Conservation (phyloP, 1,140 invertebrate genomes). For the Drosophila bocqueti region DNA sequence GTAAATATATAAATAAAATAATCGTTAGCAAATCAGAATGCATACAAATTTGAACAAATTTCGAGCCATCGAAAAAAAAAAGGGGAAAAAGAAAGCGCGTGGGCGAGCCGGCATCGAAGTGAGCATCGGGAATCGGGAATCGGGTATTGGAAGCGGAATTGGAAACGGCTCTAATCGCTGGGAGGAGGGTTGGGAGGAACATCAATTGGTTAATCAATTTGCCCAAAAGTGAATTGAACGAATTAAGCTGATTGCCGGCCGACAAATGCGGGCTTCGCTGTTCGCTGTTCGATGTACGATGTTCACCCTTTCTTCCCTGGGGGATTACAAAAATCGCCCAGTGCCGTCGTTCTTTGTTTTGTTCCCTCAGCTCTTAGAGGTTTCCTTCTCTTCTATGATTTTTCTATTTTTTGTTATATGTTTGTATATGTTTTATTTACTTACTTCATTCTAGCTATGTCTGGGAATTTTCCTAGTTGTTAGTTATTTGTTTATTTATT, state of each 20-base stretch:
- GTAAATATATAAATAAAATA: slow-evolving; percentile 54
- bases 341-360: not conserved
- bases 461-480: not conserved
- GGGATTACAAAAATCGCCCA: slow-evolving; percentile 12
- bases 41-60: slow-evolving; percentile 46
- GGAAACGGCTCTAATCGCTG: slow-evolving; percentile 16
- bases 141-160: slow-evolving; percentile 11
- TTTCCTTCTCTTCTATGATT: slow-evolving; percentile 7
- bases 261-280: slow-evolving; percentile 34
- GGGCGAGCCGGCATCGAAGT: slow-evolving; percentile 26
- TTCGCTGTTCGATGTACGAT: not conserved
- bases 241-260: slow-evolving; percentile 45
- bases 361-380: not conserved
- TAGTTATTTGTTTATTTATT: not conserved
- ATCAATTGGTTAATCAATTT: slow-evolving; percentile 54
- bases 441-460: no score
- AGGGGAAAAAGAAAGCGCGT: slow-evolving; percentile 44
- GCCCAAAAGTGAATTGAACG: slow-evolving; percentile 45
- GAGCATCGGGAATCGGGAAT: slow-evolving; percentile 15
- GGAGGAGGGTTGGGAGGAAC: slow-evolving; percentile 12
- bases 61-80: not conserved
- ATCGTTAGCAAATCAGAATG: slow-evolving; percentile 57
- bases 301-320: slow-evolving; percentile 5
- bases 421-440: not conserved
- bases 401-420: not conserved